Percentiles rank a stretch among this genome's conserved stretches.
These are phyloP conservation scores for Drosophila siamana DNA, from an alignment of 2,888 invertebrate species.

Conservation along the genomic window DNA sequence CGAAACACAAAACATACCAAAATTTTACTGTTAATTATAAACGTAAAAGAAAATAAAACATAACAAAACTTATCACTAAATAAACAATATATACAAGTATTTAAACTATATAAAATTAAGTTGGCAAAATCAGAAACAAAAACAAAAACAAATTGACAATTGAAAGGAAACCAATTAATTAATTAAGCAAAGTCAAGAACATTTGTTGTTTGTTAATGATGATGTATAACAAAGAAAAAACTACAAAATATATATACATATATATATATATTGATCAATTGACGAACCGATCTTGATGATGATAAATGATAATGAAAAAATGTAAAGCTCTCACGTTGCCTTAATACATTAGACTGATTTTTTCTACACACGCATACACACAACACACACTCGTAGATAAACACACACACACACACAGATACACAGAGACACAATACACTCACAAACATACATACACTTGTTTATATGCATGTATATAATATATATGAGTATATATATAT, in stretches of 20 bases:
- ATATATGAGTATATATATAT: slow-evolving; percentile 12
- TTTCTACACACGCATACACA: slow-evolving; percentile 83
- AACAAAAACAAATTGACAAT: slow-evolving; percentile 31
- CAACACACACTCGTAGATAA: slow-evolving; percentile 35
- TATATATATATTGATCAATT: slow-evolving; percentile 33
- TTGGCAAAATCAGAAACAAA: slow-evolving; percentile 10
- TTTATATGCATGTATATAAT: slow-evolving; percentile 27
- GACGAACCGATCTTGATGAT: slow-evolving; percentile 35
- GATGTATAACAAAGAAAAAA: slow-evolving; percentile 7
- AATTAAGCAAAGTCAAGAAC: slow-evolving; percentile 48
- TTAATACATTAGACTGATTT: slow-evolving; percentile 90
- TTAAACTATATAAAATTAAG: slow-evolving; percentile 34
- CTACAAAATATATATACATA: slow-evolving; percentile 22
- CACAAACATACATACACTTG: slow-evolving; percentile 16
- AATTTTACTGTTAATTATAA: slow-evolving; percentile 64
- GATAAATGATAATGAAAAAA: slow-evolving; percentile 54
- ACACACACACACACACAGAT: slow-evolving; percentile 16
- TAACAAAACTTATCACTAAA: slow-evolving; percentile 33
- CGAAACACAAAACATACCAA: slow-evolving; percentile 74
- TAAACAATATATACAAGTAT: slow-evolving; percentile 52
- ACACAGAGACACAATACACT: slow-evolving; percentile 21
- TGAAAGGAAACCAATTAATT: slow-evolving; percentile 28
- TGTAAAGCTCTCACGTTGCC: slow-evolving; percentile 88
- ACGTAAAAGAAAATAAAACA: slow-evolving; percentile 19
- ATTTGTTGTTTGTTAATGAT: slow-evolving; percentile 38